These are phyloP conservation scores for Drosophila meridionalis DNA, from an alignment of 2,888 invertebrate species.

Conservation along the genomic window DNA sequence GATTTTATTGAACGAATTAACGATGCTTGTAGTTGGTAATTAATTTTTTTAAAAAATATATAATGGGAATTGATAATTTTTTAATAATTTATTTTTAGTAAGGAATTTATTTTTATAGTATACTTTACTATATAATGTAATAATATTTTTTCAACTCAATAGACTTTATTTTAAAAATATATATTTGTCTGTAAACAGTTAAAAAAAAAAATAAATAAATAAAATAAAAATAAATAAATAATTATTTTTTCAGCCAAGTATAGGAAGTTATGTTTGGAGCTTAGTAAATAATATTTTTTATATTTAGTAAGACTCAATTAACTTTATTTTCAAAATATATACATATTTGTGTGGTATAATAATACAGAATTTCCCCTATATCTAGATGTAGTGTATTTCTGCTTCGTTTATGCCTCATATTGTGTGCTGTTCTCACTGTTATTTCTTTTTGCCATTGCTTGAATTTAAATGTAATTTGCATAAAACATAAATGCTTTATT, in stretches of 20 bases:
- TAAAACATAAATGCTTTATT: conserved; percentile 65
- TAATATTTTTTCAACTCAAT: too few relatives aligned
- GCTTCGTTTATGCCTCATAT: conserved; percentile 20
- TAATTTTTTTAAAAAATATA: neutral
- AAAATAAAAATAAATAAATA: too few relatives aligned
- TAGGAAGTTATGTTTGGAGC: too few relatives aligned
- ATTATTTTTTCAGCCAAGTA: too few relatives aligned
- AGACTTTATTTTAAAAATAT: neutral
- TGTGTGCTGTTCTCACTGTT: conserved; percentile 12
- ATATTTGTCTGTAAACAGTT: too few relatives aligned
- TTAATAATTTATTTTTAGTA: neutral
- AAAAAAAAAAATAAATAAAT: too few relatives aligned
- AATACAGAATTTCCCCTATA: neutral
- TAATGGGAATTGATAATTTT: neutral
- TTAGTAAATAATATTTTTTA: too few relatives aligned
- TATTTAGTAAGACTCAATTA: too few relatives aligned
- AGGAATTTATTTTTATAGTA: neutral
- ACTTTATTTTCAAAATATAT: too few relatives aligned
- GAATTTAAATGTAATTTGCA: conserved; percentile 76
- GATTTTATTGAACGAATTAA: neutral
- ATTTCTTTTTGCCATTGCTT: conserved; percentile 56
- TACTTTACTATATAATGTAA: neutral
- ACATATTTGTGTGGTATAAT: too few relatives aligned
- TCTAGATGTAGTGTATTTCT: conserved; percentile 13
- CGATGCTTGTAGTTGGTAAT: neutral